Percentiles rank a stretch among this genome's conserved stretches.
Evolutionary conservation across 1,140 invertebrate species (phyloP).

Genomic region (Brachionus rotundiformis): DNA sequence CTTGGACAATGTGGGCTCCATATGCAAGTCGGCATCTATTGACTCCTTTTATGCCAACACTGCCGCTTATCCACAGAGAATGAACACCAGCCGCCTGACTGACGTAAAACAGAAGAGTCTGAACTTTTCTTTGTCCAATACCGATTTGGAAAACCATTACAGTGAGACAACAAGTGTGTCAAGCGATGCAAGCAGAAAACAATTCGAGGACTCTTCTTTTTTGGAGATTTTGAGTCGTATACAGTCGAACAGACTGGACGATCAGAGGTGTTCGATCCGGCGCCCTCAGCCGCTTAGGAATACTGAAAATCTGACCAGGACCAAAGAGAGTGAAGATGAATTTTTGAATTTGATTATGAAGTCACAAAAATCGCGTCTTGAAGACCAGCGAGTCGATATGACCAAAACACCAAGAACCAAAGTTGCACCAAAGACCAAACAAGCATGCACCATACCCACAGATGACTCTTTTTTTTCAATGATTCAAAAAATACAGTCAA

Average conservation of each 20-base stretch:
- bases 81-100: not conserved
- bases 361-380: conserved; percentile 78
- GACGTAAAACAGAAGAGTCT: conserved; percentile 37
- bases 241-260: conserved; percentile 36
- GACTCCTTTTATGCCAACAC: conserved; percentile 49
- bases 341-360: conserved; percentile 90
- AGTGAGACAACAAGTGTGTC: conserved; percentile 1
- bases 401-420: conserved; percentile 53
- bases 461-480: conserved; percentile 94
- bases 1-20: conserved; percentile 2
- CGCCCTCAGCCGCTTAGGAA: not conserved
- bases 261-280: conserved; percentile 31
- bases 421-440: not conserved
- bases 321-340: conserved; percentile 79
- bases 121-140: conserved; percentile 42
- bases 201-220: conserved; percentile 28
- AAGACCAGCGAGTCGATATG: conserved; percentile 61
- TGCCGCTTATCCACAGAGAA: not conserved
- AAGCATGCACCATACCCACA: conserved; percentile 64
- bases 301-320: conserved; percentile 1
- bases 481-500: conserved; percentile 87
- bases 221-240: conserved; percentile 16
- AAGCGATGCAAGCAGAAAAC: not conserved
- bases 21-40: conserved; percentile 44
- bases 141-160: conserved; percentile 31